Base-by-base conservation (phyloP, 2,113 vertebrate species). In the Alectura lathami region DNA sequence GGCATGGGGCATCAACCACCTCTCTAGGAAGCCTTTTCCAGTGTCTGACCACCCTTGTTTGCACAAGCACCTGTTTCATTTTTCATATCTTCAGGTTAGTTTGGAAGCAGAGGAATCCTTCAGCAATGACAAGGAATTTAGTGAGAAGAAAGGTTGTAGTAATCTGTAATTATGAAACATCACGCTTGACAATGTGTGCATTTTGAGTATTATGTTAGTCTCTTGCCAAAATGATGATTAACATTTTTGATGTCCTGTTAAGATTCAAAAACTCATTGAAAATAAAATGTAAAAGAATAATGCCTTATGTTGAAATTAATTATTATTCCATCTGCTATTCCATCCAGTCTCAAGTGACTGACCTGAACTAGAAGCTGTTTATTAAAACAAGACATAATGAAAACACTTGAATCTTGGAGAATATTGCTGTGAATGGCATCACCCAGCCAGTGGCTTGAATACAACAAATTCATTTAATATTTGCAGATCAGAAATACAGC, bases 391-490 rank as follows among this genome's bases (percentile, higher is more conserved):
- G 66, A 36, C 20, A n/a, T 36, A 92, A 77, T 26, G 32, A 56
- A 96, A 96, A 94, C 48, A 74, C 2, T 47, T 26, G 86, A 22
- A 77, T 32, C 34, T 91, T 96, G 72, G 93, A 91, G 62, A 79
- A 29, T 21, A 91, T 67, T 67, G 16, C 21, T 7, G 16, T 34
- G 57, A 64, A 91, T 30, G 53, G 36, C 51, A 70, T 16, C 56
- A 69, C 29, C 88, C 51, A 47, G 57, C 8, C 32, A 82, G 11
- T 38, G 57, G 27, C 63, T 92, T 93, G 80, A 53, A 94, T 79
- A 63, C 8, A 32, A 75, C 30, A 79, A 30, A 75, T n/a, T 69
- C 16, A 48, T 14, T 48, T 77, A 42, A 83, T 86, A 62, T 53
- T 48, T 62, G 17, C 38, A 72, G 43, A 36, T 82, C 32, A 67